Evolutionary conservation across 2,888 invertebrate genomes (phyloP).

Genomic region (Machimus atricapillus): DNA sequence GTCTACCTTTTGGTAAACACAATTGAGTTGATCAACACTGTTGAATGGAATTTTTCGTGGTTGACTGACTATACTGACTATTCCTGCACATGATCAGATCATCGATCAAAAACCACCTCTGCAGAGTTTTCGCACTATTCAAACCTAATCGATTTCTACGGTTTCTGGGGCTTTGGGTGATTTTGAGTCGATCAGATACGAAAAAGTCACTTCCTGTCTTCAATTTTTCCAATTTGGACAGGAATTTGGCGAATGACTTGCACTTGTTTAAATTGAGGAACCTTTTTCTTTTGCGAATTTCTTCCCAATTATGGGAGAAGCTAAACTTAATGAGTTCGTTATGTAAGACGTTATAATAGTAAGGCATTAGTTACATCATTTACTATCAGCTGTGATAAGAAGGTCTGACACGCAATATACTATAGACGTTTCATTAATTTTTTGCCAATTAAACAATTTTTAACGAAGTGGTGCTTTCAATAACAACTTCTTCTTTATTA

Average conservation of each 20-base stretch:
- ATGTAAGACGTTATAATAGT: not conserved
- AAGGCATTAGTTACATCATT: not conserved
- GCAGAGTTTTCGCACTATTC: not conserved
- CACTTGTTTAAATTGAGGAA: not conserved
- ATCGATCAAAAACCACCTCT: not conserved
- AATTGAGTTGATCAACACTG: not conserved
- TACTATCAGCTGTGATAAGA: not conserved
- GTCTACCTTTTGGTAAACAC: not conserved
- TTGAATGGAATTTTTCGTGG: not conserved
- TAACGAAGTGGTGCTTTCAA: not conserved
- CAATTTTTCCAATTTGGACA: not conserved
- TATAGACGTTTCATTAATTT: not conserved
- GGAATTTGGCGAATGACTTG: not conserved
- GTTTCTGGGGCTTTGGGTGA: not conserved
- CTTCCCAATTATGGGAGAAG: not conserved
- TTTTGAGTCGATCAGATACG: not conserved
- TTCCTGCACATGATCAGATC: not conserved
- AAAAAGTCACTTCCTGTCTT: not conserved
- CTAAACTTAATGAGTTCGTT: not conserved
- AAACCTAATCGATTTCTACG: not conserved
- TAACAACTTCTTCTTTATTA: not conserved
- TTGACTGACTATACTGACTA: not conserved
- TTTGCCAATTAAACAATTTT: not conserved
- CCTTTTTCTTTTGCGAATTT: not conserved
- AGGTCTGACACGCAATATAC: not conserved